Evolutionary conservation across 1,140 invertebrate genomes (phyloP).

Genomic region (Tribolium castaneum): DNA sequence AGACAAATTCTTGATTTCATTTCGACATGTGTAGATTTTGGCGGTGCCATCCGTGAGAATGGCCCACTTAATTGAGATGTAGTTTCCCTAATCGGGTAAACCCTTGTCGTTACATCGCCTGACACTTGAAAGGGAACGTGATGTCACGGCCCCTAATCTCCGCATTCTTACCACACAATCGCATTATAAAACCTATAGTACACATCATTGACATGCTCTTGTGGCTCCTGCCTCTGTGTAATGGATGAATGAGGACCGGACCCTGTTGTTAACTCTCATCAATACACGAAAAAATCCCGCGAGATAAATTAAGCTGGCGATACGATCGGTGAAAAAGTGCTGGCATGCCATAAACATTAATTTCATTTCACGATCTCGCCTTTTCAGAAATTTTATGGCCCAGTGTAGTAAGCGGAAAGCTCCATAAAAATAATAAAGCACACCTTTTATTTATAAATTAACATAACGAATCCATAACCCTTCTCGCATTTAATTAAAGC

Average conservation of each 20-base stretch:
- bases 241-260: constrained; percentile 27
- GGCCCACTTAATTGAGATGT: constrained; percentile 40
- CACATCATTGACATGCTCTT: constrained; percentile 10
- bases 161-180: constrained; percentile 29
- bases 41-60: constrained; percentile 1
- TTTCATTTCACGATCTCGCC: constrained; percentile 9
- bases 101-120: constrained; percentile 44
- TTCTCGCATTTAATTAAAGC: constrained; percentile 28
- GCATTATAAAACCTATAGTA: constrained; percentile 16
- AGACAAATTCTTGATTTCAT: no score
- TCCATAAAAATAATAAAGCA: constrained; percentile 24
- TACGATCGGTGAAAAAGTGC: background rate
- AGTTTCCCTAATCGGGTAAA: constrained; percentile 51
- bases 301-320: constrained; percentile 15
- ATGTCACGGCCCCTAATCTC: constrained; percentile 30
- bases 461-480: constrained; percentile 35
- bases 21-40: background rate
- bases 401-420: constrained; percentile 21
- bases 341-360: constrained; percentile 12
- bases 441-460: constrained; percentile 24
- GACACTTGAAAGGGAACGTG: constrained; percentile 42
- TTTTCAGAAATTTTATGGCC: constrained; percentile 17
- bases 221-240: background rate
- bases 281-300: constrained; percentile 14
- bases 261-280: constrained; percentile 2